Evolutionary conservation across 2,797 vertebrate species (phyloP), one percentile per base, ranked within the genome.

Genomic region (Acanthiza pusilla): DNA sequence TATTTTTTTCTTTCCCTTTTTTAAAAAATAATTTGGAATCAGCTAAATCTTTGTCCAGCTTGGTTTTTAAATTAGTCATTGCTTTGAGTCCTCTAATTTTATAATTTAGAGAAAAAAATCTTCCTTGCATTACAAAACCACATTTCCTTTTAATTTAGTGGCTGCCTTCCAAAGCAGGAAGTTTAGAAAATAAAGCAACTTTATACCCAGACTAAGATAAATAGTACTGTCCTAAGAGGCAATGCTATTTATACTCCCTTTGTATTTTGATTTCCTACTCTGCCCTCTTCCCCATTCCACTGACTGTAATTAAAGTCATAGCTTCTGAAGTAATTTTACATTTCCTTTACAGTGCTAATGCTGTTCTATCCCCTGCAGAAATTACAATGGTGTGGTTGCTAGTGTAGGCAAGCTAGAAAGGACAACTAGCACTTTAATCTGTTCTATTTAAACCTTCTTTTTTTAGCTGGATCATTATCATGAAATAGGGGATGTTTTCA

Each of bases 121-220:
- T 74, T 78, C 78, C 65, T 85, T 91, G 74, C 57, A 42, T 66
- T 96, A 84, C 74, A 73, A 96, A 88, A 34, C 47, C 82, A 57
- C 80, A 84, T 58, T 92, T 87, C 87, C 62, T 90, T 80, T 91
- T 70, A 38, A 83, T 85, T 96, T 96, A 91, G 60, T 96, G 91
- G 78, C 74, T 94, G 71, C 93, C 94, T 96, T 97, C 94, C 96
- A 97, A 97, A 95, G 74, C 87, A 97, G 90, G 92, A 97, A 97
- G 96, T 95, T 93, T 96, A 93, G 75, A 95, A 96, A 95, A 96
- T 74, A 94, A 82, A 94, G 38, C 36, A 93, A 76, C 93, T 96
- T 96, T 96, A 96, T 93, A 95, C 81, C 36, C 74, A 85, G 71
- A 71, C 70, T 82, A 94, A 96, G 88, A 96, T 79, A 96, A 97